phyloP scores from a whole-genome alignment of 2,113 vertebrate genomes.

The Elanoides forficatus region DNA sequence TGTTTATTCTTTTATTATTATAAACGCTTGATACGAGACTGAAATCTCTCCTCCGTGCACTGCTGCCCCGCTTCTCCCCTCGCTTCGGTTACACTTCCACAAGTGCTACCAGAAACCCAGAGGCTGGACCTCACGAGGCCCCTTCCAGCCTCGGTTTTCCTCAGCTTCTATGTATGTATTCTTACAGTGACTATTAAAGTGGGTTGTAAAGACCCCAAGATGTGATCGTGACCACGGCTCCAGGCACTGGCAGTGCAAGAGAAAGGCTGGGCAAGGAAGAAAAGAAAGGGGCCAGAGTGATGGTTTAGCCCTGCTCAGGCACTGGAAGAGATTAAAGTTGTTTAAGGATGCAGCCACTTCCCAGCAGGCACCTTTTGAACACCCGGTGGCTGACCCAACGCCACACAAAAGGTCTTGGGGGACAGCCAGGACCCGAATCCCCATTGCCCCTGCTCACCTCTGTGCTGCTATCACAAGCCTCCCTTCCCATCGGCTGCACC shows the following conservation, averaged over 20 bases:
- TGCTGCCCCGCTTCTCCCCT: neutral
- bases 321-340: neutral
- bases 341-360: neutral
- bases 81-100: accelerated
- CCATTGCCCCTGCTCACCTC: neutral
- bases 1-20: neutral
- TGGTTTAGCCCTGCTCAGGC: accelerated
- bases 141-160: neutral
- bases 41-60: accelerated
- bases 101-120: neutral
- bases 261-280: neutral
- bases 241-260: neutral
- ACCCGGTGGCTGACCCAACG: neutral
- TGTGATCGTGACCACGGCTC: neutral
- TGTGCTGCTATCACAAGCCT: neutral
- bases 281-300: accelerated
- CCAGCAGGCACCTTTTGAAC: neutral
- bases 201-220: neutral
- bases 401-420: accelerated
- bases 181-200: neutral
- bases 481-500: too few relatives aligned
- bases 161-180: too few relatives aligned
- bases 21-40: accelerated
- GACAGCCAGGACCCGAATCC: neutral
- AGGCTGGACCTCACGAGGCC: neutral